Evolutionary conservation across 1,140 invertebrate genomes (phyloP).

Genomic region (Heliconius hewitsoni): DNA sequence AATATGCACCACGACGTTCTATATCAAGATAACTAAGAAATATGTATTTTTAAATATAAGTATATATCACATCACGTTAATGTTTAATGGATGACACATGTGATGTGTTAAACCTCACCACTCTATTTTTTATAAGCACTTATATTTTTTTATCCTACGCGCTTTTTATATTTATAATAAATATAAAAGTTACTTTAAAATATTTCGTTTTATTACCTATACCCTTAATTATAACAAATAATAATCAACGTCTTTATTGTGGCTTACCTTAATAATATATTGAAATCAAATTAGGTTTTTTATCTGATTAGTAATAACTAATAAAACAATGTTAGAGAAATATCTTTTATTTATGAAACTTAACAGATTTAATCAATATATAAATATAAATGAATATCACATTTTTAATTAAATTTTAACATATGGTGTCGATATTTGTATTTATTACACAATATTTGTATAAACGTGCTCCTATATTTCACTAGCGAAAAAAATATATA

Average conservation of each 20-base stretch:
- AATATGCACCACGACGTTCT: background rate
- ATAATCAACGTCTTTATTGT: no score
- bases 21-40: background rate
- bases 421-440: slow-evolving; percentile 6
- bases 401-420: slow-evolving; percentile 32
- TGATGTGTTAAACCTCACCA: background rate
- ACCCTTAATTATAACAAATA: no score
- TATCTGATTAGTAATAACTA: background rate
- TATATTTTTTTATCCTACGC: background rate
- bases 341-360: slow-evolving; percentile 40
- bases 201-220: background rate
- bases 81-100: background rate
- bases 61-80: background rate
- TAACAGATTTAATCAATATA: slow-evolving; percentile 39
- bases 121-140: background rate
- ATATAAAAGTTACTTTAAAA: background rate
- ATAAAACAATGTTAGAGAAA: slow-evolving; percentile 27
- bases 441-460: background rate
- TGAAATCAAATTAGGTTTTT: no score
- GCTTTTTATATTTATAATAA: slow-evolving; percentile 1
- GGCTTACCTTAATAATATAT: no score
- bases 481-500: background rate
- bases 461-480: slow-evolving; percentile 7
- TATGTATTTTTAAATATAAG: background rate
- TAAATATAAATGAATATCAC: slow-evolving; percentile 38